phyloP scores from a whole-genome alignment of 2,113 vertebrate species.

The Pelusios castaneus region DNA sequence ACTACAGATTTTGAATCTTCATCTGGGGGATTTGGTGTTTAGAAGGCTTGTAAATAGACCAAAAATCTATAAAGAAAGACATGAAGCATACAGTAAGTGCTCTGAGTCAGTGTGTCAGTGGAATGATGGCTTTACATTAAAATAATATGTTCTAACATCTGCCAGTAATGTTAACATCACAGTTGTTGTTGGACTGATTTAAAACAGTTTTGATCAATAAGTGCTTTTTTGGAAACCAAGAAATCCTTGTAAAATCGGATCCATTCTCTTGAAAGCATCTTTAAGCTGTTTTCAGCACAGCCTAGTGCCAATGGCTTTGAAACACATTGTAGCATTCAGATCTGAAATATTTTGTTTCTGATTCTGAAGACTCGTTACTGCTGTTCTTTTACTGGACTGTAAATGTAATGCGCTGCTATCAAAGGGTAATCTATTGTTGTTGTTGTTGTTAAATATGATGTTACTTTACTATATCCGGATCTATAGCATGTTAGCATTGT shows the following conservation, averaged over 20 bases:
- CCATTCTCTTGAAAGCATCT: background rate
- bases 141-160: background rate
- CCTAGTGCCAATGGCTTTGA: background rate
- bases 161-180: background rate
- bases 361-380: background rate
- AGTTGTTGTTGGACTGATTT: background rate
- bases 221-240: background rate
- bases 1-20: background rate
- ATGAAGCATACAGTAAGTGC: background rate
- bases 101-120: background rate
- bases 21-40: background rate
- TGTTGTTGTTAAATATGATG: background rate
- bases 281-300: background rate
- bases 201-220: background rate
- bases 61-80: background rate
- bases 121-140: background rate
- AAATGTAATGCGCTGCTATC: background rate
- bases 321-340: background rate
- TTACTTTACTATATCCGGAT: background rate
- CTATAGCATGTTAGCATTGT: background rate
- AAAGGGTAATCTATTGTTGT: background rate
- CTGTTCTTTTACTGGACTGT: background rate
- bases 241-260: background rate
- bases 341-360: background rate
- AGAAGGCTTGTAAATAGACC: background rate